These are phyloP conservation scores for Catostomus latipinnis DNA, from an alignment of 2,797 vertebrate genomes.

Conservation along the genomic window DNA sequence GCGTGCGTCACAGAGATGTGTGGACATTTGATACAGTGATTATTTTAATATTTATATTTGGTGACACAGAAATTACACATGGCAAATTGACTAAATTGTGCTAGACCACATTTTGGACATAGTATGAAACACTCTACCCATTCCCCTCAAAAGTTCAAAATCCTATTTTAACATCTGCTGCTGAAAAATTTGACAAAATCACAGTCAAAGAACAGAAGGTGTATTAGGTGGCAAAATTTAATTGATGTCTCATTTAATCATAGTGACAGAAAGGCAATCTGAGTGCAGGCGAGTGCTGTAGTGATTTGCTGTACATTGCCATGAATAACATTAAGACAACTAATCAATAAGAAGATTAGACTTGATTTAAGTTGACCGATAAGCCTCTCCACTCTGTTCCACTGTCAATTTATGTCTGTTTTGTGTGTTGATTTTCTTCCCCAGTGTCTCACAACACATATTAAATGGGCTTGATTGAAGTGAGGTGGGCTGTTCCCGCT, in stretches of 20 bases:
- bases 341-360: constrained; percentile 50
- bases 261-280: constrained; percentile 50
- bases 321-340: constrained; percentile 55
- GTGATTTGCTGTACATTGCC: constrained; percentile 55
- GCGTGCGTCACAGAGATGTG: no score
- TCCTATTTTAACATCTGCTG: neutral
- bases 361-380: constrained; percentile 49
- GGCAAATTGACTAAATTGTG: no score
- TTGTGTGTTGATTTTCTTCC: constrained; percentile 1
- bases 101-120: no score
- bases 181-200: constrained; percentile 2
- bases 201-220: constrained; percentile 14
- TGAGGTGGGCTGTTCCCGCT: neutral
- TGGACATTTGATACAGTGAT: no score
- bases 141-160: neutral
- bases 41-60: no score
- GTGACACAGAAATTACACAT: no score
- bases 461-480: constrained; percentile 23
- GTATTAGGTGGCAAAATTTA: neutral
- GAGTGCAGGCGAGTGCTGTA: constrained; percentile 18
- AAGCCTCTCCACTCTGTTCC: neutral
- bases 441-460: neutral
- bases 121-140: no score
- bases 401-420: neutral
- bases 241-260: constrained; percentile 46